Percentiles rank a stretch among this genome's conserved stretches.
These are phyloP conservation scores for Drosophila mimetica DNA, from an alignment of 2,888 invertebrate genomes.

Conservation along the genomic window DNA sequence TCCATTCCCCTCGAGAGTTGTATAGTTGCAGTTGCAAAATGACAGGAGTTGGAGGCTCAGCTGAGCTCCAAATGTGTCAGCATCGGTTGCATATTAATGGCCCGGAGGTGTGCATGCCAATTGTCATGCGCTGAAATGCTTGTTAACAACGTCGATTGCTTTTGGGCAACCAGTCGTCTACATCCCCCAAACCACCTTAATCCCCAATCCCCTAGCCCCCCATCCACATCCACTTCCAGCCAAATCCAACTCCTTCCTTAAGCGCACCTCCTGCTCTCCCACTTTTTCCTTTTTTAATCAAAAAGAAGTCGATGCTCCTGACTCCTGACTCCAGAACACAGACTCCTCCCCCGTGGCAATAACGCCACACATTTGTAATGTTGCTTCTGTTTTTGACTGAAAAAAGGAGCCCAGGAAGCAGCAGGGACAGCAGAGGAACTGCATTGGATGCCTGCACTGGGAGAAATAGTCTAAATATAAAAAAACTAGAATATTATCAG, in stretches of 20 bases:
- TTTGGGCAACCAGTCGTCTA: constrained; percentile 35
- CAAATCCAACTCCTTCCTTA: background rate
- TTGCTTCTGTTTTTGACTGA: constrained; percentile 79
- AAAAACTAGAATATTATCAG: background rate
- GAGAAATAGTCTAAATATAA: background rate
- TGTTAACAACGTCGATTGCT: constrained; percentile 79
- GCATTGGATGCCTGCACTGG: constrained; percentile 15
- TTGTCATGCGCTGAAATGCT: constrained; percentile 83
- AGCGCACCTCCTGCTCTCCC: constrained; percentile 12
- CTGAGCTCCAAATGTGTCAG: constrained; percentile 60
- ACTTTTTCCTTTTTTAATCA: constrained; percentile 74
- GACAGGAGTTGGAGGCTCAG: constrained; percentile 50
- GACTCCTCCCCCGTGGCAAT: constrained; percentile 80
- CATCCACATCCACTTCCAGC: background rate
- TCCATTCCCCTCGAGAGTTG: constrained; percentile 48
- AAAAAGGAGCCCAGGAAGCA: constrained; percentile 35
- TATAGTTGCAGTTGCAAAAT: constrained; percentile 59
- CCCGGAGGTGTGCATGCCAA: constrained; percentile 81
- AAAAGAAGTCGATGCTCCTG: constrained; percentile 59
- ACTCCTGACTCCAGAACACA: constrained; percentile 22
- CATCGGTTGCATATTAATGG: constrained; percentile 71
- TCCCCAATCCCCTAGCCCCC: background rate
- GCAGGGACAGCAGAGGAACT: constrained; percentile 11
- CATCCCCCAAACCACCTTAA: no score
- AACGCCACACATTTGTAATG: constrained; percentile 83